Evolutionary conservation across 2,797 vertebrate genomes (phyloP).

Genomic region (Nannoperca australis): DNA sequence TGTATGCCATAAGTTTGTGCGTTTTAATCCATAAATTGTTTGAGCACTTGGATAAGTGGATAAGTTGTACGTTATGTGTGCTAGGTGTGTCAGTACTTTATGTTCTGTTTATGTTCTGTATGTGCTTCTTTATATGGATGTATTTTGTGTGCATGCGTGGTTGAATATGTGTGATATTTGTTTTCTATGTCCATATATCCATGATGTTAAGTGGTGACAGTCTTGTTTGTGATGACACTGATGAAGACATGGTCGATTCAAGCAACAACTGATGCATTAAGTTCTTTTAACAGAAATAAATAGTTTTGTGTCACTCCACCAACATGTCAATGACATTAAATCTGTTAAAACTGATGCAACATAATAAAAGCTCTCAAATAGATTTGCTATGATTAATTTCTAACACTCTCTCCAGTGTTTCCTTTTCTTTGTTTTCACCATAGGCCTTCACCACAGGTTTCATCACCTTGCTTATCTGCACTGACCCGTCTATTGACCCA

Average conservation of each 20-base stretch:
- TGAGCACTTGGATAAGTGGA: not conserved
- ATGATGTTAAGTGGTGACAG: not conserved
- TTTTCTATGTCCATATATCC: not conserved
- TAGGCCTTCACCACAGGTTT: slow-evolving; percentile 33
- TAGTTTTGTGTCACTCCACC: not conserved
- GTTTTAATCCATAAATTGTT: slow-evolving; percentile 1
- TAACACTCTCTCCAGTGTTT: not conserved
- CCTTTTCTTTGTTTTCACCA: slow-evolving; percentile 16
- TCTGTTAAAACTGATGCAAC: slow-evolving; percentile 1
- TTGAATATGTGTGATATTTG: not conserved
- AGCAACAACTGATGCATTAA: not conserved
- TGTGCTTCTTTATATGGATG: not conserved
- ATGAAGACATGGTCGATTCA: not conserved
- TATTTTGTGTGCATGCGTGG: not conserved
- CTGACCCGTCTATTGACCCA: slow-evolving; percentile 54
- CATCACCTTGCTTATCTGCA: slow-evolving; percentile 34
- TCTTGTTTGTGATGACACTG: not conserved
- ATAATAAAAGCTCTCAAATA: not conserved
- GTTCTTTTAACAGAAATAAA: slow-evolving; percentile 9
- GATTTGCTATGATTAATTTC: not conserved
- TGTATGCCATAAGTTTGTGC: not conserved
- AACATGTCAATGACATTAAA: not conserved
- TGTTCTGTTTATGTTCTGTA: not conserved
- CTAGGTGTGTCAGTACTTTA: not conserved
- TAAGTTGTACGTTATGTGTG: not conserved